A percentile compares a stretch with the other conserved stretches of the same genome.
phyloP scores from a whole-genome alignment of 1,140 invertebrate genomes.

The Nephila pilipes region DNA sequence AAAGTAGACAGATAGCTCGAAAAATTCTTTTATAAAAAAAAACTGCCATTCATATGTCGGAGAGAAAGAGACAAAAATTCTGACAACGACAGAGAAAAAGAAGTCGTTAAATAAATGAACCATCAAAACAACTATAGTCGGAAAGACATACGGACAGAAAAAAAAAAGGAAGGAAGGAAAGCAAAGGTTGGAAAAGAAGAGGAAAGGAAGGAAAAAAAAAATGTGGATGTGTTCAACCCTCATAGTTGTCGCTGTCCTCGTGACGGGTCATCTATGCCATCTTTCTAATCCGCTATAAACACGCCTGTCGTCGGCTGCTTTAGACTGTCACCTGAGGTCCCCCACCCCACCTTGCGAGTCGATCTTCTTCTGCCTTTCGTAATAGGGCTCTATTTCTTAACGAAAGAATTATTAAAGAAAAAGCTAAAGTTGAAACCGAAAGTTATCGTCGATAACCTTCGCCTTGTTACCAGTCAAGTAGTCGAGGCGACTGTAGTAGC shows the following conservation, averaged over 20 bases:
- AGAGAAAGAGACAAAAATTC: not conserved
- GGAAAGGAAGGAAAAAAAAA: not conserved
- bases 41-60: not conserved
- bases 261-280: not conserved
- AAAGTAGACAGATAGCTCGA: not conserved
- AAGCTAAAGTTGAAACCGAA: not conserved
- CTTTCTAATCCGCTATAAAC: slow-evolving; percentile 13
- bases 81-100: not conserved
- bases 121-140: not conserved
- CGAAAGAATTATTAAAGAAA: not conserved
- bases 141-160: not conserved
- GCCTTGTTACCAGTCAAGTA: not conserved
- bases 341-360: not conserved
- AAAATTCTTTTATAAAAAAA: not conserved
- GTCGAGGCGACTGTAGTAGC: not conserved
- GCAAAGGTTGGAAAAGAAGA: not conserved
- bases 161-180: no score
- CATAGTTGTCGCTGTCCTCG: not conserved
- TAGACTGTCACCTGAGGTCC: not conserved
- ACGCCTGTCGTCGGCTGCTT: slow-evolving; percentile 24
- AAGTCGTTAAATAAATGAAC: not conserved
- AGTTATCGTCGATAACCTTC: not conserved
- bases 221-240: not conserved
- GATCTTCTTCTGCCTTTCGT: not conserved
- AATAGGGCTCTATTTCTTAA: not conserved